These are phyloP conservation scores for Chelon auratus DNA, from an alignment of 2,797 vertebrate genomes.

Conservation along the genomic window DNA sequence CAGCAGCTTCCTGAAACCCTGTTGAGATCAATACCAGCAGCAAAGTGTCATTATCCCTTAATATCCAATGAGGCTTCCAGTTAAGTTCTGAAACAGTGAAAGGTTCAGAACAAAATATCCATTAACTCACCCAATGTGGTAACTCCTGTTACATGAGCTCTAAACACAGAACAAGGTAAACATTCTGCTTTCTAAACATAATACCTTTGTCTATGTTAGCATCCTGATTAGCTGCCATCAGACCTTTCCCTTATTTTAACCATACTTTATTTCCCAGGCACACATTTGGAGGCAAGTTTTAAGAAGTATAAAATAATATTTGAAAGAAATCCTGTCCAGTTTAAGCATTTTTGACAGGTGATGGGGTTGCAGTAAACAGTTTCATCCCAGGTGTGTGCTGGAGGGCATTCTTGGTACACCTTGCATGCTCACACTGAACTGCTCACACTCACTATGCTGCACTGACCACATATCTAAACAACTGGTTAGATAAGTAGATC, in stretches of 20 bases:
- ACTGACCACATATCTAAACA: slow-evolving; percentile 7
- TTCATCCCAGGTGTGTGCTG: not conserved
- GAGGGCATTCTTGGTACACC: not conserved
- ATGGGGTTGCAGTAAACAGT: not conserved
- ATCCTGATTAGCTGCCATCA: not conserved
- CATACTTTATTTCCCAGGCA: not conserved
- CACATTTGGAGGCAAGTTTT: not conserved
- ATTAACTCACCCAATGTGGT: slow-evolving; percentile 17
- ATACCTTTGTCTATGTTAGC: no score
- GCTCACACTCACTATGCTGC: not conserved
- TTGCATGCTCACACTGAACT: not conserved
- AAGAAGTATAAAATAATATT: not conserved
- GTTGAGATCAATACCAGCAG: slow-evolving; percentile 40
- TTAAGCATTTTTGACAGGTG: not conserved
- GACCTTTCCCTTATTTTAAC: not conserved
- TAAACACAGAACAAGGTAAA: not conserved
- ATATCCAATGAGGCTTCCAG: slow-evolving; percentile 38
- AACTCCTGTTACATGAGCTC: not conserved
- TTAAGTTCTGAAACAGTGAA: slow-evolving; percentile 27
- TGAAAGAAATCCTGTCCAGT: not conserved
- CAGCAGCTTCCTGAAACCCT: slow-evolving; percentile 34
- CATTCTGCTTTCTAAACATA: no score
- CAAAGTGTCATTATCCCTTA: slow-evolving; percentile 44
- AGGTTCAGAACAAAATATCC: slow-evolving; percentile 19
- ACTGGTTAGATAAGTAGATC: not conserved